A percentile compares a stretch with the other conserved stretches of the same genome.
phyloP scores from a whole-genome alignment of 2,888 invertebrate genomes.

The Caenorhabditis virilis region DNA sequence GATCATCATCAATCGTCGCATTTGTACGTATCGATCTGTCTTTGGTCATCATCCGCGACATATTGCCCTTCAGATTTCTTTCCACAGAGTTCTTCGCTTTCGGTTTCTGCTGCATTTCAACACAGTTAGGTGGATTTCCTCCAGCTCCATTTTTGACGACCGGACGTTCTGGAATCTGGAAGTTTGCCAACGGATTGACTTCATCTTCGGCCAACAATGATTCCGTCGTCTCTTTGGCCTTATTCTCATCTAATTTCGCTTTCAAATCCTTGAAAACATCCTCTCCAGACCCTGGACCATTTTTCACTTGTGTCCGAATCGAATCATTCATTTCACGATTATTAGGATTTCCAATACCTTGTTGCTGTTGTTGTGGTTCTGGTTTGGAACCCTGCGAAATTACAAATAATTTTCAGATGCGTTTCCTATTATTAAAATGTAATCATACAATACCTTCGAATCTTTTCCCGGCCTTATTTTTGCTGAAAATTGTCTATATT shows the following conservation, averaged over 20 bases:
- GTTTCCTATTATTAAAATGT: too few relatives aligned
- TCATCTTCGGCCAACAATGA: neutral
- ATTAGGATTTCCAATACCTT: neutral
- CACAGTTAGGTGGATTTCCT: neutral
- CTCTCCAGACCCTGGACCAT: neutral
- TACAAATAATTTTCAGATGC: too few relatives aligned
- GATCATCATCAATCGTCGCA: too few relatives aligned
- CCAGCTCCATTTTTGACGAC: slow-evolving; percentile 1
- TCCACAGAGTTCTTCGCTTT: too few relatives aligned
- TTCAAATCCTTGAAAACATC: neutral
- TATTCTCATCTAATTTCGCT: neutral
- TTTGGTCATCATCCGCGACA: too few relatives aligned
- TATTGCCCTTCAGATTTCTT: too few relatives aligned
- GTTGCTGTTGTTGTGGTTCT: too few relatives aligned
- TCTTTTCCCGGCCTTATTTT: too few relatives aligned
- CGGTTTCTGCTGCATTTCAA: neutral
- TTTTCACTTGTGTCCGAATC: neutral
- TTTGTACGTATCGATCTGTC: too few relatives aligned
- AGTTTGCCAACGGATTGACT: neutral
- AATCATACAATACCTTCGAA: too few relatives aligned
- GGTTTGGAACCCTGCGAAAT: too few relatives aligned
- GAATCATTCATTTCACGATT: neutral
- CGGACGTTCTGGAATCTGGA: slow-evolving; percentile 1
- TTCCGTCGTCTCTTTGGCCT: neutral
- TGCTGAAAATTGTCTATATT: too few relatives aligned